A percentile compares a stretch with the other conserved stretches of the same genome.
phyloP scores from a whole-genome alignment of 2,113 vertebrate genomes.

The Catagonus wagneri region DNA sequence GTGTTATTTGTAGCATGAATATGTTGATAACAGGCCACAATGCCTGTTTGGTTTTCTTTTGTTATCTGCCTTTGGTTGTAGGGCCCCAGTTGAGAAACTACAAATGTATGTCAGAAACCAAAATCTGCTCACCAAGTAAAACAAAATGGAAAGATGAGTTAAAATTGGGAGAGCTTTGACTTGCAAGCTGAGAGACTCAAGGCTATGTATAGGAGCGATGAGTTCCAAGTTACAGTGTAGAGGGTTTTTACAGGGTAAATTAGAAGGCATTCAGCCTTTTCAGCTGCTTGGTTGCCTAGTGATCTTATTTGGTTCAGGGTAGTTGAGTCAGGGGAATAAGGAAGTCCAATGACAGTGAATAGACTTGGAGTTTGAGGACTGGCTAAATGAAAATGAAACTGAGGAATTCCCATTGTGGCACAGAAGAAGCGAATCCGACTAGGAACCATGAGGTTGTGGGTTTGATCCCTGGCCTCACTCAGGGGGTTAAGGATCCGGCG shows the following conservation, averaged over 20 bases:
- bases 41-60: background rate
- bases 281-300: background rate
- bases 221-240: background rate
- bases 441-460: too few relatives aligned
- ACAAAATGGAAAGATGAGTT: background rate
- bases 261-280: background rate
- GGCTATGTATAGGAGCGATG: background rate
- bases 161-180: background rate
- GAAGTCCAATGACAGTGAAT: background rate
- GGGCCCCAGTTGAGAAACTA: background rate
- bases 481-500: too few relatives aligned
- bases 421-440: too few relatives aligned
- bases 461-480: too few relatives aligned
- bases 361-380: background rate
- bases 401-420: too few relatives aligned
- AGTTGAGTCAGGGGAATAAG: background rate
- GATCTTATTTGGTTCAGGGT: background rate
- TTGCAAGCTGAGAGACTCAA: background rate
- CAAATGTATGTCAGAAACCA: background rate
- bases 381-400: background rate
- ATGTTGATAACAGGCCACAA: too few relatives aligned
- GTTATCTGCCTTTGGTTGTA: background rate
- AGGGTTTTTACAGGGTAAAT: background rate
- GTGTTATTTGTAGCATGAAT: background rate
- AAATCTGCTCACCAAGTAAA: background rate